Percentiles rank a stretch among this genome's conserved stretches.
These are phyloP conservation scores for Oncorhynchus keta DNA, from an alignment of 2,113 vertebrate species.

Conservation along the genomic window DNA sequence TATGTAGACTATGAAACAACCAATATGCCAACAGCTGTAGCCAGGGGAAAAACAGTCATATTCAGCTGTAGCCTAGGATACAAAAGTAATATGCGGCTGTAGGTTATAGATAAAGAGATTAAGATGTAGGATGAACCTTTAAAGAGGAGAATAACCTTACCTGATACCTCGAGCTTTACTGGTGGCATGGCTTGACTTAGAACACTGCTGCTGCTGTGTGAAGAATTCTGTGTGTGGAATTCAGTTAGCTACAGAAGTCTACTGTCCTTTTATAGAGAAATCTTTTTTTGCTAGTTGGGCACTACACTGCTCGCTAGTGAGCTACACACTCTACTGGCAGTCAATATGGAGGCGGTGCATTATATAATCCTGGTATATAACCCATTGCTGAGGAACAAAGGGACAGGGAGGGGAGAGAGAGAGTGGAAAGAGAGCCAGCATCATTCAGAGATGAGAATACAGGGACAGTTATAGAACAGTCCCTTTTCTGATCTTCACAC, in stretches of 20 bases:
- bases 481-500: too few species aligned
- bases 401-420: background rate
- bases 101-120: background rate
- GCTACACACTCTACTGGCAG: background rate
- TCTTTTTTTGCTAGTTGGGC: too few species aligned
- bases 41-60: too few species aligned
- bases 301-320: background rate
- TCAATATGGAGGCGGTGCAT: background rate
- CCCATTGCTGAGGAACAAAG: too few species aligned
- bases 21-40: too few species aligned
- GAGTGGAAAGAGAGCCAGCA: background rate
- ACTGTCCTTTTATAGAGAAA: too few species aligned
- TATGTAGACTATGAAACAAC: too few species aligned
- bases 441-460: background rate
- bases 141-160: background rate
- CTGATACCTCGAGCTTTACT: background rate
- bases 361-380: background rate
- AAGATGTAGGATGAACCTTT: background rate
- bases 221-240: too few species aligned
- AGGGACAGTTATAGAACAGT: too few species aligned
- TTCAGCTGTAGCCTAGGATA: background rate
- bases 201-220: too few species aligned
- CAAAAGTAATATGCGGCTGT: background rate
- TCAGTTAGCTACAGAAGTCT: too few species aligned
- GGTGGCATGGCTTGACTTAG: background rate